phyloP scores from a whole-genome alignment of 2,113 vertebrate genomes.

The Sorex araneus region DNA sequence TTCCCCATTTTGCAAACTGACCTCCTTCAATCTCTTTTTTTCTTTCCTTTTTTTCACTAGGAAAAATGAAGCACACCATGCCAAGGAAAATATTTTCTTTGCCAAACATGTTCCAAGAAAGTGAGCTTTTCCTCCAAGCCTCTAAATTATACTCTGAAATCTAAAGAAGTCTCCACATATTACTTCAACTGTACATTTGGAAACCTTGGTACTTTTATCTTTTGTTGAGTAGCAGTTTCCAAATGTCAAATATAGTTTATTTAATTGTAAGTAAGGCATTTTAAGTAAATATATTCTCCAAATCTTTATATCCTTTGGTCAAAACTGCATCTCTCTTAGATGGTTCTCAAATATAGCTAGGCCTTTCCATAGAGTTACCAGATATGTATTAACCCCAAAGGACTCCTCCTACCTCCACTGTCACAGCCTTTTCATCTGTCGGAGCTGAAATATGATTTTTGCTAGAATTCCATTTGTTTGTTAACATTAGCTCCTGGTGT shows the following conservation, averaged over 20 bases:
- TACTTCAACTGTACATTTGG: slow-evolving; percentile 66
- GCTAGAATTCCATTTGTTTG: not conserved
- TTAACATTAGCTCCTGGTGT: not conserved
- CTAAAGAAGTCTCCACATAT: slow-evolving; percentile 7
- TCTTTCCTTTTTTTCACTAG: slow-evolving; percentile 37
- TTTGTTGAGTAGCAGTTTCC: slow-evolving; percentile 65
- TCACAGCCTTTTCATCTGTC: not conserved
- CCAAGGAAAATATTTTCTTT: slow-evolving; percentile 73
- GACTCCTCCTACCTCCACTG: not conserved
- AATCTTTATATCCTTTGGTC: slow-evolving; percentile 57
- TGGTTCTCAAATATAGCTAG: not conserved
- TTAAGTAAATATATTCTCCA: slow-evolving; percentile 65
- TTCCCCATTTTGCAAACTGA: not conserved
- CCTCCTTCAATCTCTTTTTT: not conserved
- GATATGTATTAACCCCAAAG: not conserved
- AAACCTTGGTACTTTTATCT: slow-evolving; percentile 62
- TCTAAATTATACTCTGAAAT: slow-evolving; percentile 63
- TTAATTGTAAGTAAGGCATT: slow-evolving; percentile 67
- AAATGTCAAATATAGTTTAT: slow-evolving; percentile 73
- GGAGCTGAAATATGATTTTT: not conserved
- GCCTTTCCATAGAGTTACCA: not conserved
- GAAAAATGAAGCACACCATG: slow-evolving; percentile 55
- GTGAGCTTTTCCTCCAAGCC: slow-evolving; percentile 68
- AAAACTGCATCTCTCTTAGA: not conserved
- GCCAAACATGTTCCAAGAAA: slow-evolving; percentile 64